Conservation (phyloP, 1,140 invertebrate genomes). For the Calliopsis andreniformis region DNA sequence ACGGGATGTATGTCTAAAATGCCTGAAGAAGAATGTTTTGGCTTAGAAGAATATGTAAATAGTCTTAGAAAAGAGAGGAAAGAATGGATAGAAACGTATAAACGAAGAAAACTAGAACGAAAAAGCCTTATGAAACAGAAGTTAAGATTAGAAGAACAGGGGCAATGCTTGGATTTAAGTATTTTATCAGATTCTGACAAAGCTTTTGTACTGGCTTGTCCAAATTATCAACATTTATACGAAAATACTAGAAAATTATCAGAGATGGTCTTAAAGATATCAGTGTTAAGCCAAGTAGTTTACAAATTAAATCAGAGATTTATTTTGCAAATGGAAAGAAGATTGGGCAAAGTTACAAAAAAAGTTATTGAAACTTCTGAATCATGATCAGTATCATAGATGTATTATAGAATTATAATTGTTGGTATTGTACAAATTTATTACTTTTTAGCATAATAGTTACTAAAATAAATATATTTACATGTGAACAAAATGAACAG, state of each 20-base stretch:
- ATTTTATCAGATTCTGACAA: slow-evolving; percentile 63
- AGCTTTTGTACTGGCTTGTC: slow-evolving; percentile 61
- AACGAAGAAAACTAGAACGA: slow-evolving; percentile 57
- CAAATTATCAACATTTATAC: slow-evolving; percentile 68
- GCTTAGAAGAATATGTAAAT: slow-evolving; percentile 67
- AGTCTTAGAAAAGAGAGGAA: slow-evolving; percentile 65
- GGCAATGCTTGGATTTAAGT: slow-evolving; percentile 60
- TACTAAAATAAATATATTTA: slow-evolving; percentile 45
- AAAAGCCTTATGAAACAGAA: slow-evolving; percentile 57
- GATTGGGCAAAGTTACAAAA: slow-evolving; percentile 41
- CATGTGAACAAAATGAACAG: slow-evolving; percentile 38
- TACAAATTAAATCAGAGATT: slow-evolving; percentile 56
- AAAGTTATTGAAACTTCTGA: slow-evolving; percentile 56
- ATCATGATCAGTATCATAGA: slow-evolving; percentile 1
- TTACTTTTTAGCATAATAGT: slow-evolving; percentile 12
- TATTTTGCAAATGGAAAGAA: slow-evolving; percentile 54
- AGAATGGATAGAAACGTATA: slow-evolving; percentile 64
- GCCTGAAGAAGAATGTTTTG: slow-evolving; percentile 44
- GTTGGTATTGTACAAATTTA: slow-evolving; percentile 5
- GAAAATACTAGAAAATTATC: slow-evolving; percentile 61
- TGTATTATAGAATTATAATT: background rate
- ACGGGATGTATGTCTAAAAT: background rate
- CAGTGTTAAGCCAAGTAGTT: slow-evolving; percentile 43
- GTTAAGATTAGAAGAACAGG: slow-evolving; percentile 19
- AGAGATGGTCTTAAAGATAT: slow-evolving; percentile 51